Conservation (phyloP, 2,888 invertebrate species). For the Creontiades dilutus region DNA sequence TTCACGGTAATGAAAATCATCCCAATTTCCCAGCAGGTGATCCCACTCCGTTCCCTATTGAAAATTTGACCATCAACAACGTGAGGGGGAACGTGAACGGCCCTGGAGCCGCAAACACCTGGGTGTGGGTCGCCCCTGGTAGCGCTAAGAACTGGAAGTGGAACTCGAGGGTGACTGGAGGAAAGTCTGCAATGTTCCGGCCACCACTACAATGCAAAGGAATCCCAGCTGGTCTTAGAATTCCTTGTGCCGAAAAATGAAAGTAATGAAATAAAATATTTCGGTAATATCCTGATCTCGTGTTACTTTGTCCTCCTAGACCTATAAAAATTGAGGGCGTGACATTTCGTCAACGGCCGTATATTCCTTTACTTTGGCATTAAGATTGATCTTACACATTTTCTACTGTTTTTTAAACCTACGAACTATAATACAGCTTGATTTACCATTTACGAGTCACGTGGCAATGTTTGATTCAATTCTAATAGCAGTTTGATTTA, state of each 20-base stretch:
- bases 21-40: not conserved
- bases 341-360: too few species aligned
- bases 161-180: conserved; percentile 24
- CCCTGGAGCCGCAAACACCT: not conserved
- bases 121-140: conserved; percentile 27
- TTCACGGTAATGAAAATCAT: conserved; percentile 21
- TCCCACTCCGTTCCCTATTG: conserved; percentile 17
- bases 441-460: too few species aligned
- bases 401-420: too few species aligned
- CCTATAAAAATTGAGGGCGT: too few species aligned
- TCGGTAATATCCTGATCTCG: not conserved
- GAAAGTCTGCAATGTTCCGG: conserved; percentile 1
- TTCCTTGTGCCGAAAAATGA: not conserved
- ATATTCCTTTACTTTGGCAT: too few species aligned
- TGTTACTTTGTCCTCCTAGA: too few species aligned
- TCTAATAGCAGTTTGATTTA: too few species aligned
- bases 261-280: not conserved
- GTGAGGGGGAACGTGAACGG: conserved; percentile 29
- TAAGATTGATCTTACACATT: too few species aligned
- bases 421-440: too few species aligned
- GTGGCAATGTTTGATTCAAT: too few species aligned
- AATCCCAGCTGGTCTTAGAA: not conserved
- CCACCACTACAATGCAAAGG: conserved; percentile 2
- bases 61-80: conserved; percentile 36
- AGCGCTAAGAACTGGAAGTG: conserved; percentile 31